phyloP scores from a whole-genome alignment of 2,113 vertebrate species.

The Choloepus hoffmanni region DNA sequence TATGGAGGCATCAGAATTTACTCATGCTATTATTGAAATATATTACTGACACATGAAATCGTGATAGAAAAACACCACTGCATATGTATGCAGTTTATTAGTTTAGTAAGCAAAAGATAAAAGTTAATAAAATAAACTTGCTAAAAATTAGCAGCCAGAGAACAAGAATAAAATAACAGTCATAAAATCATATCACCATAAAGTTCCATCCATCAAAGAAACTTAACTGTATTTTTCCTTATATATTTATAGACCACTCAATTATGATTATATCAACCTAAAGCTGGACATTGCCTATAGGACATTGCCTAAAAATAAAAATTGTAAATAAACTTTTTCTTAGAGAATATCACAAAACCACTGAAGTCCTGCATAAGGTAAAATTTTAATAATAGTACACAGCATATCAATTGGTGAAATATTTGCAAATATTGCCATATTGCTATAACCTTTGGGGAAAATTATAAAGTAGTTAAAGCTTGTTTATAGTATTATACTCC shows the following conservation, averaged over 20 bases:
- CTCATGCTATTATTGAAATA: not conserved
- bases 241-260: not conserved
- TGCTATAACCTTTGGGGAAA: not conserved
- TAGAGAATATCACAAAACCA: not conserved
- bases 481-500: not conserved
- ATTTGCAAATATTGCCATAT: not conserved
- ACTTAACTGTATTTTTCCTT: not conserved
- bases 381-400: not conserved
- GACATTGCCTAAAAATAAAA: not conserved
- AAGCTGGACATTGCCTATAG: not conserved
- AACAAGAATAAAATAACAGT: not conserved
- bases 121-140: not conserved
- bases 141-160: not conserved
- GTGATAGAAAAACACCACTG: not conserved
- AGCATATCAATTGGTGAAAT: not conserved
- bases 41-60: not conserved
- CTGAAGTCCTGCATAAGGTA: not conserved
- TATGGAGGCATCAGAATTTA: not conserved
- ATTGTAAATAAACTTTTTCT: not conserved
- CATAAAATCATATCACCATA: not conserved
- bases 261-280: not conserved
- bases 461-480: not conserved
- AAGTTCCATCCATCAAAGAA: not conserved
- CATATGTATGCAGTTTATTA: not conserved
- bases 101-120: not conserved